Conservation (phyloP, 2,888 invertebrate genomes). For the Lottia gigantea region DNA sequence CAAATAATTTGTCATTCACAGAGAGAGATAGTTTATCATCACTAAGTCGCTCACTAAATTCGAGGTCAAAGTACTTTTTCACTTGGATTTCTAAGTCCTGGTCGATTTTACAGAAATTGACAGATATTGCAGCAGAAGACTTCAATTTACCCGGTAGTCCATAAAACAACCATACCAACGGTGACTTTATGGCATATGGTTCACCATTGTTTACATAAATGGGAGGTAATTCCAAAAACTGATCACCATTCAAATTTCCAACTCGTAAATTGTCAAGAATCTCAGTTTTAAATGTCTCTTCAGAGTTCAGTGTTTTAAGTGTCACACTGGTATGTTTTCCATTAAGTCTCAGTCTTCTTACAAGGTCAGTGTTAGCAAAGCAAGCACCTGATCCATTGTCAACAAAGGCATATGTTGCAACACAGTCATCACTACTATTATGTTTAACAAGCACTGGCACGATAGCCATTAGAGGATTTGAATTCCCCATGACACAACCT, state of each 20-base stretch:
- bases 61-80: slow-evolving; percentile 72
- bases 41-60: slow-evolving; percentile 71
- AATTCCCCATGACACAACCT: neutral
- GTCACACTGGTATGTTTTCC: neutral
- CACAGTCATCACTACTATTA: neutral
- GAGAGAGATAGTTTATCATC: slow-evolving; percentile 83
- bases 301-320: neutral
- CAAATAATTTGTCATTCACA: slow-evolving; percentile 73
- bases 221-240: neutral
- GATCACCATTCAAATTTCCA: neutral
- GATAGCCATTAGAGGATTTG: neutral
- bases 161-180: slow-evolving; percentile 27
- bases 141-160: slow-evolving; percentile 13
- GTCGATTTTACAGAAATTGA: slow-evolving; percentile 67
- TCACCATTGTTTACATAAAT: slow-evolving; percentile 12
- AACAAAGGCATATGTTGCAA: neutral
- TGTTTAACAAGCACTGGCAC: neutral
- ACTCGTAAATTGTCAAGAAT: neutral
- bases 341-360: neutral
- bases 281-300: neutral
- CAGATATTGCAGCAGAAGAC: neutral
- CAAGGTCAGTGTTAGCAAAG: neutral
- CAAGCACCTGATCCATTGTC: neutral
- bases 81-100: slow-evolving; percentile 85
- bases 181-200: slow-evolving; percentile 24